A percentile compares a stretch with the other conserved stretches of the same genome.
Conservation (phyloP, 2,797 vertebrate species). For the Perodicticus potto region DNA sequence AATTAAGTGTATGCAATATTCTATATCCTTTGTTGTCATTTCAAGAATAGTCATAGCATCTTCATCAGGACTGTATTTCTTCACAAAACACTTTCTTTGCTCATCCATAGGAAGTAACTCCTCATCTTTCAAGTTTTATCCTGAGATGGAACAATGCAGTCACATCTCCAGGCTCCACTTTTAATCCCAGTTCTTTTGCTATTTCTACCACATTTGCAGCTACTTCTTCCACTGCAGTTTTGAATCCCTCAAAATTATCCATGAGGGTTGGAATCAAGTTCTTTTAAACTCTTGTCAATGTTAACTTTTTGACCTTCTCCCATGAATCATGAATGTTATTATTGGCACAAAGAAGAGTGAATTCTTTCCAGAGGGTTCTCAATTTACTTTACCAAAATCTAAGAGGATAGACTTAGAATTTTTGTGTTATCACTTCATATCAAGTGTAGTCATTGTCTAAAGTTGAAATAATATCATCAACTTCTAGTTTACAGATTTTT, state of each 20-base stretch:
- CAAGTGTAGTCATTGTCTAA: not conserved
- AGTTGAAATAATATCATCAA: constrained; percentile 28
- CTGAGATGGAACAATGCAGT: not conserved
- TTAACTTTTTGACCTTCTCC: not conserved
- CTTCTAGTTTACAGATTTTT: not conserved
- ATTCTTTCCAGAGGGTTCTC: not conserved
- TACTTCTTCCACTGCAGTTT: not conserved
- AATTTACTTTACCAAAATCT: not conserved
- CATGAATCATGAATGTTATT: not conserved
- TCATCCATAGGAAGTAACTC: not conserved
- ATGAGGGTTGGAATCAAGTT: not conserved
- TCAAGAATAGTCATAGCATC: not conserved
- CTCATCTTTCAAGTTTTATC: not conserved
- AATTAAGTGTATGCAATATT: not conserved
- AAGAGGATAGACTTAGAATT: not conserved
- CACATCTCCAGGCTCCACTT: not conserved
- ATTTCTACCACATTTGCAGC: not conserved
- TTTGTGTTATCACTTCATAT: constrained; percentile 2
- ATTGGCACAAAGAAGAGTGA: not conserved
- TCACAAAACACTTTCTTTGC: not conserved
- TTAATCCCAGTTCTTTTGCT: not conserved
- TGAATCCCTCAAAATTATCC: not conserved
- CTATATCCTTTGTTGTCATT: not conserved
- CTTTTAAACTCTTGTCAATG: not conserved
- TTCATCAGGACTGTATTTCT: not conserved